Conservation (phyloP, 2,113 vertebrate genomes). For the Hoplias malabaricus region DNA sequence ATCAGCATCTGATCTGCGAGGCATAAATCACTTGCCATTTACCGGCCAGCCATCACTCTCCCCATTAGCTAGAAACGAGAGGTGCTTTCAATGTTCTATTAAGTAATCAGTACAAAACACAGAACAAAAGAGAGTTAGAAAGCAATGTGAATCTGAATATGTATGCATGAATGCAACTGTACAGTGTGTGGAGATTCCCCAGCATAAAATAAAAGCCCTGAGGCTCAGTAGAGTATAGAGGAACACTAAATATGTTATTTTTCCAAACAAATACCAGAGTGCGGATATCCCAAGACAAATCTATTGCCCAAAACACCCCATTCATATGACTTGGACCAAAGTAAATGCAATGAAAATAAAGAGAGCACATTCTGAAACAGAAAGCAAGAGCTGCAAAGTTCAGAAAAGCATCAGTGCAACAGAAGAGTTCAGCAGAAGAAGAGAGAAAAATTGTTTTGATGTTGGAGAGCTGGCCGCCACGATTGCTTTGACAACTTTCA, state of each 20-base stretch:
- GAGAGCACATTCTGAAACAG: not conserved
- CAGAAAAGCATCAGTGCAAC: not conserved
- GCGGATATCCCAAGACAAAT: not conserved
- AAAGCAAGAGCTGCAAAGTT: not conserved
- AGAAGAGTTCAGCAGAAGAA: not conserved
- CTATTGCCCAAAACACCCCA: not conserved
- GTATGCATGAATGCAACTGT: not conserved
- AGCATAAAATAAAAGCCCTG: not conserved
- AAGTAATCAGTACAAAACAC: not conserved
- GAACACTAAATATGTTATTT: not conserved
- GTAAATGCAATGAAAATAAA: not conserved
- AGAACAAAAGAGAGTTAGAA: not conserved
- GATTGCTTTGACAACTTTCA: constrained; percentile 5
- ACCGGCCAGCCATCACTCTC: not conserved
- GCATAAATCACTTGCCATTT: constrained; percentile 23
- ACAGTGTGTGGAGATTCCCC: not conserved
- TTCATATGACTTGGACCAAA: not conserved
- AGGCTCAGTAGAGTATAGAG: not conserved
- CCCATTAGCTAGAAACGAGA: not conserved
- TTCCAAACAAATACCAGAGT: not conserved
- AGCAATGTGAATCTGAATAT: not conserved
- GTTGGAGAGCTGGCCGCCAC: constrained; percentile 3
- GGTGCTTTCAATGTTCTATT: not conserved
- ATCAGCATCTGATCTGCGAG: not conserved
- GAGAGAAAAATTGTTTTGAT: not conserved